Percentiles rank a stretch among this genome's conserved stretches.
Conservation (phyloP, 2,113 vertebrate species). For the Orcinus orca region DNA sequence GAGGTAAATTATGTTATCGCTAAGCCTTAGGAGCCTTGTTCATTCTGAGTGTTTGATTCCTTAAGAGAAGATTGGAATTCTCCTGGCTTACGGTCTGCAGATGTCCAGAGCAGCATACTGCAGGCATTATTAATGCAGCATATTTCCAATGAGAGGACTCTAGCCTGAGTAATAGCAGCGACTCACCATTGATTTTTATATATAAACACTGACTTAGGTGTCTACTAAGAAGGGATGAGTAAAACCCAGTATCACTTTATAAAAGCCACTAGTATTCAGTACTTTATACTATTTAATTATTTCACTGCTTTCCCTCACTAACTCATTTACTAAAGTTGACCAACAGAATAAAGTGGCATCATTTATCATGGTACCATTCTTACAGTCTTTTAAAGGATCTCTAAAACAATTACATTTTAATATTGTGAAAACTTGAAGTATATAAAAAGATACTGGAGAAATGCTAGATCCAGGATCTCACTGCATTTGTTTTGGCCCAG, state of each 20-base stretch:
- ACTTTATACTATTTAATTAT: background rate
- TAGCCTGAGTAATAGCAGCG: background rate
- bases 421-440: background rate
- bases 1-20: background rate
- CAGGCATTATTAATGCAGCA: background rate
- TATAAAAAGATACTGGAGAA: background rate
- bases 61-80: conserved; percentile 23
- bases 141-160: background rate
- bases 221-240: conserved; percentile 3
- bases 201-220: conserved; percentile 28
- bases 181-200: background rate
- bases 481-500: background rate
- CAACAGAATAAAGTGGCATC: conserved; percentile 2
- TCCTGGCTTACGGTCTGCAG: background rate
- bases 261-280: conserved; percentile 19
- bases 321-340: conserved; percentile 15
- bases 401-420: background rate
- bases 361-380: background rate
- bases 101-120: background rate
- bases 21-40: background rate
- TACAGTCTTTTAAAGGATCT: background rate
- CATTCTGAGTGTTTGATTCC: background rate
- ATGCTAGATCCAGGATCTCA: background rate
- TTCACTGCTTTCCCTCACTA: background rate
- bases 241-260: conserved; percentile 2